Conservation (phyloP, 1,140 invertebrate species). For the Argopecten irradians region DNA sequence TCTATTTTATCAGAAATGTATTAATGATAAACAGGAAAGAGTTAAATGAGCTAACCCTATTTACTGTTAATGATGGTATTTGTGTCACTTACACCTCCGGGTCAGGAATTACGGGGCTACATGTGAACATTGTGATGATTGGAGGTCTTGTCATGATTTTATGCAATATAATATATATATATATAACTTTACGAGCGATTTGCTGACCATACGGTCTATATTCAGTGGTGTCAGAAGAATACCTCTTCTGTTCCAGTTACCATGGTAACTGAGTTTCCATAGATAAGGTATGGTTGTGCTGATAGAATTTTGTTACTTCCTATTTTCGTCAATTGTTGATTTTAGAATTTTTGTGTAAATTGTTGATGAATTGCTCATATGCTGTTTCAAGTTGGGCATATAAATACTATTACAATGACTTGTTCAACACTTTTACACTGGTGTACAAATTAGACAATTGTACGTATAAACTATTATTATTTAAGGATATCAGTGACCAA, state of each 20-base stretch:
- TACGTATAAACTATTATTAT: neutral
- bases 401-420: neutral
- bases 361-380: conserved; percentile 1
- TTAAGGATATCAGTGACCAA: conserved; percentile 7
- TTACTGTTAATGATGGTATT: neutral
- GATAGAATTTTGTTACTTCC: neutral
- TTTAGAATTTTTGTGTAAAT: conserved; percentile 13
- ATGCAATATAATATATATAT: neutral
- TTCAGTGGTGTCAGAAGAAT: neutral
- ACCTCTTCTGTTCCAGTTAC: neutral
- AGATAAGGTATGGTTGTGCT: neutral
- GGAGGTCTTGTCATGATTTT: neutral
- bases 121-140: neutral
- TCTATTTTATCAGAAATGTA: conserved; percentile 2
- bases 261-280: neutral
- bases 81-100: neutral
- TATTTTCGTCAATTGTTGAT: neutral
- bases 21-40: neutral
- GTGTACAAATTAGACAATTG: neutral
- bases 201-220: neutral
- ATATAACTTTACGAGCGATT: neutral
- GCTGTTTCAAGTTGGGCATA: conserved; percentile 4
- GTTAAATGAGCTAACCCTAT: neutral
- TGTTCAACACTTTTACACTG: conserved; percentile 8
- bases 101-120: neutral